A percentile compares a stretch with the other conserved stretches of the same genome.
Evolutionary conservation across 2,797 vertebrate genomes (phyloP).

Genomic region (Typhlichthys subterraneus): DNA sequence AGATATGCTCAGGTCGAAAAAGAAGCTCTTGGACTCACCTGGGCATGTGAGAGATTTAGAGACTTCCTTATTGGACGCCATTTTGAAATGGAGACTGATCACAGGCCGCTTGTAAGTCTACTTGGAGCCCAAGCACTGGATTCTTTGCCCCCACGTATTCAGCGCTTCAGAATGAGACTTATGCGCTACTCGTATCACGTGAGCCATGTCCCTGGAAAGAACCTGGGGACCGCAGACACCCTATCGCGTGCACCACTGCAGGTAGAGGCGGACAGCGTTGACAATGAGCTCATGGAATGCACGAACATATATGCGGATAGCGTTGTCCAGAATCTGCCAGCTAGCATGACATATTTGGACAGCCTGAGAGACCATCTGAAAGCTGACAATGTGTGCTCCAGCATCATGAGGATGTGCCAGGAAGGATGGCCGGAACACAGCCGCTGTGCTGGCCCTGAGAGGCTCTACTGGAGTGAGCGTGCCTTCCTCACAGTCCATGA

Average conservation of each 20-base stretch:
- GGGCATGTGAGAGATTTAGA: slow-evolving; percentile 7
- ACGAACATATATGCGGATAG: slow-evolving; percentile 16
- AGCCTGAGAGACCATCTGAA: too few relatives aligned
- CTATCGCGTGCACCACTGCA: not conserved
- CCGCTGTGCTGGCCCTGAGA: too few relatives aligned
- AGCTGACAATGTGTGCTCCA: too few relatives aligned
- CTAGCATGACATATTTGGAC: too few relatives aligned
- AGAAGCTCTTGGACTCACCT: slow-evolving; percentile 14
- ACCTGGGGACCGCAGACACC: slow-evolving; percentile 15
- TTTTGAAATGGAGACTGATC: too few relatives aligned
- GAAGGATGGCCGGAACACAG: too few relatives aligned
- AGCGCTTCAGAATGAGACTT: slow-evolving; percentile 24
- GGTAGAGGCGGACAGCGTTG: not conserved
- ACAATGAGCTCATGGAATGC: slow-evolving; percentile 7
- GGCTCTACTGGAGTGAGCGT: too few relatives aligned
- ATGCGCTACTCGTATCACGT: slow-evolving; percentile 23
- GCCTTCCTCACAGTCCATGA: too few relatives aligned
- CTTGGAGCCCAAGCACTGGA: slow-evolving; percentile 22
- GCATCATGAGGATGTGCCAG: too few relatives aligned
- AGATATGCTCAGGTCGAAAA: slow-evolving; percentile 12
- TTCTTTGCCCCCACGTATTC: slow-evolving; percentile 9
- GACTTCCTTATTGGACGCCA: too few relatives aligned
- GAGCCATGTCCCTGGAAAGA: slow-evolving; percentile 23
- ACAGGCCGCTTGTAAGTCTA: not conserved
- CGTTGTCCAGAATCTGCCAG: too few relatives aligned